phyloP scores from a whole-genome alignment of 1,140 invertebrate species.

The Eciton burchellii region DNA sequence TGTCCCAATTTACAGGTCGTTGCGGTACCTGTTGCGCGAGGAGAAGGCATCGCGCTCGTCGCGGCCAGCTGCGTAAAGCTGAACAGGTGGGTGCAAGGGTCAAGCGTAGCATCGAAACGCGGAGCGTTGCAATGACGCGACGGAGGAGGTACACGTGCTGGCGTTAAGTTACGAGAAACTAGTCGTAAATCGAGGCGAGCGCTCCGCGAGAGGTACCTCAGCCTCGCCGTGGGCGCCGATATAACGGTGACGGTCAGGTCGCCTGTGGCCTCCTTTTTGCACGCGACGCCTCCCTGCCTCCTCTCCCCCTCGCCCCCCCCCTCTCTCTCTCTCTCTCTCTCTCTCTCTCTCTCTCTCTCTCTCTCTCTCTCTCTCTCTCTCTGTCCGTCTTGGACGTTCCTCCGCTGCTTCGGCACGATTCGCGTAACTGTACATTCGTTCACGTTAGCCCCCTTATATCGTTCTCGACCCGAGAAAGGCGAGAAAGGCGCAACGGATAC shows the following conservation, averaged over 20 bases:
- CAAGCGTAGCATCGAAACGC: slow-evolving; percentile 68
- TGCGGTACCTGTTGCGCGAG: slow-evolving; percentile 44
- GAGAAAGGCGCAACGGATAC: slow-evolving; percentile 43
- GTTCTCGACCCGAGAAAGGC: slow-evolving; percentile 39
- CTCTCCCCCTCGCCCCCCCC: slow-evolving; percentile 49
- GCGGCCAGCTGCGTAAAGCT: slow-evolving; percentile 53
- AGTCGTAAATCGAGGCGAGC: slow-evolving; percentile 77
- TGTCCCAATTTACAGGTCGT: slow-evolving; percentile 52
- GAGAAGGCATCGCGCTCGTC: neutral
- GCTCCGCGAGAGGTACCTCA: slow-evolving; percentile 75
- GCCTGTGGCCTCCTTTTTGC: slow-evolving; percentile 81
- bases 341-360: slow-evolving; percentile 21
- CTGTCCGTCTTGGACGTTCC: slow-evolving; percentile 34
- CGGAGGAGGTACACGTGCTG: slow-evolving; percentile 54
- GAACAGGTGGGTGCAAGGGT: slow-evolving; percentile 70
- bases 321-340: slow-evolving; percentile 33
- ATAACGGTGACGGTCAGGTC: slow-evolving; percentile 83
- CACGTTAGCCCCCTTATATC: slow-evolving; percentile 45
- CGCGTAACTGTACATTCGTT: slow-evolving; percentile 80
- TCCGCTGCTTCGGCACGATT: slow-evolving; percentile 67
- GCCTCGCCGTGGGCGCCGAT: slow-evolving; percentile 80
- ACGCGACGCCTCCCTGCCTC: slow-evolving; percentile 54
- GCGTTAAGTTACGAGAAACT: slow-evolving; percentile 70
- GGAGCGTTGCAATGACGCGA: neutral
- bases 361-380: slow-evolving; percentile 21